Conservation (phyloP, 2,797 vertebrate genomes). For the Holocentrus rufus region DNA sequence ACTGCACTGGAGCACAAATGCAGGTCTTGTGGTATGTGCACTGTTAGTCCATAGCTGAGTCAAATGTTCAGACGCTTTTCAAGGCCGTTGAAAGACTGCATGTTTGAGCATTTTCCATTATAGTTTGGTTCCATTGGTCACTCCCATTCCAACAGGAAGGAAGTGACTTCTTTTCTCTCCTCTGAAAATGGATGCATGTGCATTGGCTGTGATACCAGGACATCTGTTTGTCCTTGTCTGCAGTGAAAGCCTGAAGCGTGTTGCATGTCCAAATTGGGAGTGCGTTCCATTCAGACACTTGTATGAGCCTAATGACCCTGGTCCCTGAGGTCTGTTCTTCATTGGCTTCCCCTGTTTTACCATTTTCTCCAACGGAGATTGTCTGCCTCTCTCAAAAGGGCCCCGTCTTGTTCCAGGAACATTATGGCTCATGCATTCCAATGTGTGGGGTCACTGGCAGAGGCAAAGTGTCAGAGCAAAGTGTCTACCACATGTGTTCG, state of each 20-base stretch:
- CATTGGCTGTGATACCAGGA: constrained; percentile 78
- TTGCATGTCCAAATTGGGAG: constrained; percentile 74
- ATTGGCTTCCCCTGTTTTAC: constrained; percentile 60
- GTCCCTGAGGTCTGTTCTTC: constrained; percentile 62
- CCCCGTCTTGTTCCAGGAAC: constrained; percentile 57
- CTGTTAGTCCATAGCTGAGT: constrained; percentile 24
- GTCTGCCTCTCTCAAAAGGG: constrained; percentile 60
- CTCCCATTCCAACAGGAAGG: constrained; percentile 64
- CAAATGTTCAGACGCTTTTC: constrained; percentile 26
- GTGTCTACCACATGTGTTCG: constrained; percentile 66
- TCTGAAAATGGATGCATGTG: constrained; percentile 64
- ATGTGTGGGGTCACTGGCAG: constrained; percentile 64
- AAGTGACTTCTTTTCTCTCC: constrained; percentile 49
- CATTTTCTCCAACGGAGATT: constrained; percentile 71
- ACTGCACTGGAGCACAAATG: not conserved
- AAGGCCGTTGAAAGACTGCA: constrained; percentile 44
- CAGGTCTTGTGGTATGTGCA: not conserved
- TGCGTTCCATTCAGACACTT: constrained; percentile 74
- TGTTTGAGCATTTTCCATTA: constrained; percentile 49
- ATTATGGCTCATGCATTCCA: constrained; percentile 74
- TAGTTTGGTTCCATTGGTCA: constrained; percentile 60
- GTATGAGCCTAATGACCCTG: constrained; percentile 77
- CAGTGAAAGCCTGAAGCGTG: constrained; percentile 72
- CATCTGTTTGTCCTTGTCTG: constrained; percentile 82
- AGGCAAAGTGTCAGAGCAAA: constrained; percentile 60